phyloP scores from a whole-genome alignment of 2,888 invertebrate species.

The Aspidiotus destructor region DNA sequence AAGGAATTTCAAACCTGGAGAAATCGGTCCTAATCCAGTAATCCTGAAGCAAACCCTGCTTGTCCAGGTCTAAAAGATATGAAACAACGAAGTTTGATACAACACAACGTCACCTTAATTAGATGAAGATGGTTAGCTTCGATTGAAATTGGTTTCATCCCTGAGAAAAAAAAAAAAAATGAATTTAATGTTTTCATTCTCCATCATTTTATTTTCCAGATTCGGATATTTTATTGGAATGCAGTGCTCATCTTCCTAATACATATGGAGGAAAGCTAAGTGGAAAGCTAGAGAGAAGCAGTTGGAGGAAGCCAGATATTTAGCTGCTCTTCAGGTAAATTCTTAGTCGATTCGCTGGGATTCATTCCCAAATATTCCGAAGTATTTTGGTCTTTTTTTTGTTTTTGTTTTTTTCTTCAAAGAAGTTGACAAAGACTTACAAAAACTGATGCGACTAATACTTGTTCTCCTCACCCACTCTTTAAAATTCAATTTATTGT shows the following conservation, averaged over 20 bases:
- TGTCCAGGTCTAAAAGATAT: slow-evolving; percentile 98
- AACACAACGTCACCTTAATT: too few species aligned
- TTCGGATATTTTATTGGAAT: slow-evolving; percentile 98
- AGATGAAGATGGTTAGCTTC: slow-evolving; percentile 87
- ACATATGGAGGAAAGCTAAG: slow-evolving; percentile 94
- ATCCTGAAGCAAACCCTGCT: slow-evolving; percentile 98
- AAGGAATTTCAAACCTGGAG: slow-evolving; percentile 93
- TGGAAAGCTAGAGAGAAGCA: slow-evolving; percentile 96
- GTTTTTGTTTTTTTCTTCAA: too few species aligned
- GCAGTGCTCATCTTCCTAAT: slow-evolving; percentile 93
- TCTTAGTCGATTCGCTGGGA: slow-evolving; percentile 8
- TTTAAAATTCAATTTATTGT: not conserved
- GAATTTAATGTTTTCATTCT: too few species aligned
- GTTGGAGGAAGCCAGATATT: slow-evolving; percentile 88
- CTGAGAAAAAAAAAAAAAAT: not conserved
- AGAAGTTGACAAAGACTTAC: slow-evolving; percentile 1
- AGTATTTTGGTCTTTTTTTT: slow-evolving; percentile 8
- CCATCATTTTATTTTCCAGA: slow-evolving; percentile 51
- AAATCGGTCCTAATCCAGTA: slow-evolving; percentile 99
- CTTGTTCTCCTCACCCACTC: not conserved
- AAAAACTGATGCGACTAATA: slow-evolving; percentile 5
- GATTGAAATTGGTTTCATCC: not conserved
- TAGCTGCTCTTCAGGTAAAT: slow-evolving; percentile 88
- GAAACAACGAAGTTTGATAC: too few species aligned
- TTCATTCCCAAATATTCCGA: too few species aligned